phyloP scores from a whole-genome alignment of 2,113 vertebrate genomes.

The Sarotherodon lohbergeri region DNA sequence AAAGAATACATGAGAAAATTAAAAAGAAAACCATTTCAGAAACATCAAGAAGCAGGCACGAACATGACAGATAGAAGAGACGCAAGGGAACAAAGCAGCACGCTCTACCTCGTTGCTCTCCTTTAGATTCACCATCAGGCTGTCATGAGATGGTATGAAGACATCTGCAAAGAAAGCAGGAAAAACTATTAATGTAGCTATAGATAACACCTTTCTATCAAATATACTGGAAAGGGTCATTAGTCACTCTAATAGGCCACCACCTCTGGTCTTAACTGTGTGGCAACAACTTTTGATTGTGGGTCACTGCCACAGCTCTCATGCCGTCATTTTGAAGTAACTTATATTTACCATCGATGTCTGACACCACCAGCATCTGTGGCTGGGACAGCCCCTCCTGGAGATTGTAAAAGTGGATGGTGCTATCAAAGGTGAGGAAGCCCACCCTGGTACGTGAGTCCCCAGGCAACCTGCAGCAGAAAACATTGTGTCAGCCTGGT shows the following conservation, averaged over 20 bases:
- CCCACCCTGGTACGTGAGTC: constrained; percentile 90
- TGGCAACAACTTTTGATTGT: neutral
- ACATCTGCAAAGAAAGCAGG: constrained; percentile 75
- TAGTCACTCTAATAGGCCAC: neutral
- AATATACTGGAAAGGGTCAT: neutral
- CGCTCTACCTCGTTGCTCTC: constrained; percentile 88
- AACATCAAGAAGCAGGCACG: neutral
- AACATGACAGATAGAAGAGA: neutral
- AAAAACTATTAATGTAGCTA: fast-evolving
- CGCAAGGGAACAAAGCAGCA: neutral
- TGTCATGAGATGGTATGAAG: constrained; percentile 92
- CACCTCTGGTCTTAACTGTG: neutral
- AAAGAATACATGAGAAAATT: neutral
- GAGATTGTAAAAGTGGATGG: constrained; percentile 95
- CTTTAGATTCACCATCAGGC: constrained; percentile 91
- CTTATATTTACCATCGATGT: constrained; percentile 83
- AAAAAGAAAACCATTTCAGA: fast-evolving
- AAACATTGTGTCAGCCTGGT: neutral
- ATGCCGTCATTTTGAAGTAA: neutral
- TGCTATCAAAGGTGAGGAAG: constrained; percentile 95
- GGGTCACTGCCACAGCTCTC: neutral
- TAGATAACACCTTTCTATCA: neutral
- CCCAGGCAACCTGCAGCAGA: constrained; percentile 84
- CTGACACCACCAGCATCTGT: constrained; percentile 96
- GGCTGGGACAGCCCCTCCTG: constrained; percentile 94